These are phyloP conservation scores for Amazona vittata DNA, from an alignment of 2,113 vertebrate species.

Conservation along the genomic window DNA sequence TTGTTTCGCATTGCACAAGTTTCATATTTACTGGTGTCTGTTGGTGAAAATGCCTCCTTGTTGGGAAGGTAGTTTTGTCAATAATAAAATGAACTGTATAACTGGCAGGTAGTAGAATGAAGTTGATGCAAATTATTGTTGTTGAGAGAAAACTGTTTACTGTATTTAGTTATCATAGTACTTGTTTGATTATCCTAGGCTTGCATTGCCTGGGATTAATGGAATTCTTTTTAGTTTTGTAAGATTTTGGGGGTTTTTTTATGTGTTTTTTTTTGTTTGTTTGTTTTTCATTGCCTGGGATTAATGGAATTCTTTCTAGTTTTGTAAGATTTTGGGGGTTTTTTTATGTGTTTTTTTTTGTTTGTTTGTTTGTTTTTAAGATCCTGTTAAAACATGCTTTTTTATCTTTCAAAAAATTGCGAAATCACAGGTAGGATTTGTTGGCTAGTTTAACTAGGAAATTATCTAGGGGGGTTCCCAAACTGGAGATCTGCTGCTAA, in stretches of 20 bases:
- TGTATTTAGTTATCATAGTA: neutral
- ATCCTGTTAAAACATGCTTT: neutral
- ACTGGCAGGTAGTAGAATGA: neutral
- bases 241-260: neutral
- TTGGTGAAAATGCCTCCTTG: neutral
- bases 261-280: too few relatives aligned
- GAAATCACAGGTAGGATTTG: neutral
- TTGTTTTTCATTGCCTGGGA: too few relatives aligned
- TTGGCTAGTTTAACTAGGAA: neutral
- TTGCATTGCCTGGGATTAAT: neutral
- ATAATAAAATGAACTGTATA: neutral
- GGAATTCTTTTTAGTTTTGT: neutral
- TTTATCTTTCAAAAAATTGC: neutral
- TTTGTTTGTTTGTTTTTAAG: neutral
- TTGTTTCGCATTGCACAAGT: neutral
- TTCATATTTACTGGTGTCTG: neutral
- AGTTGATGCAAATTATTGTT: neutral
- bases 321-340: neutral
- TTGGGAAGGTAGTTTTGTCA: neutral
- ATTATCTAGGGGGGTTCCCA: neutral
- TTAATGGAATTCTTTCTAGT: neutral
- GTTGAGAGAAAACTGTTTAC: neutral
- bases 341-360: too few relatives aligned
- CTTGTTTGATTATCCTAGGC: neutral
- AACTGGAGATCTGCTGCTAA: neutral